These are phyloP conservation scores for Cephus sareptanus DNA, from an alignment of 2,888 invertebrate species.

Conservation along the genomic window DNA sequence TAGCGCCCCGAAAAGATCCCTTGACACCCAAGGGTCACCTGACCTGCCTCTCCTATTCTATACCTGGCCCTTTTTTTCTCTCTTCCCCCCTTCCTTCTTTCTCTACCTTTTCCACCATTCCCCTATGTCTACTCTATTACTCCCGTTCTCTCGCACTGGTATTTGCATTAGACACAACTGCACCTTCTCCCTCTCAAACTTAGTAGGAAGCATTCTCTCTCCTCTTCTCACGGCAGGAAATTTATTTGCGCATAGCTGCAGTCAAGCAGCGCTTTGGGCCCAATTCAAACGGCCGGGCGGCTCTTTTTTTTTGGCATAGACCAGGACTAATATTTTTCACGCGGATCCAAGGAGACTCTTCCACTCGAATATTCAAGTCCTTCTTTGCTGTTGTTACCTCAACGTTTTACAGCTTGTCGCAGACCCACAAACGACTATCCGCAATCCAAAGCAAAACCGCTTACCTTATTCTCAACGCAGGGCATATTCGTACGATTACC, in stretches of 20 bases:
- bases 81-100: not conserved
- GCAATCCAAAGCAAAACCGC: conserved; percentile 5
- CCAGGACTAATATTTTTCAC: not conserved
- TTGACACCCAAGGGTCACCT: conserved; percentile 56
- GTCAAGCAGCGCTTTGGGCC: not conserved
- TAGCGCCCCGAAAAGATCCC: conserved; percentile 54
- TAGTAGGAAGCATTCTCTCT: not conserved
- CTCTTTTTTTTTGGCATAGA: not conserved
- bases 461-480: conserved; percentile 58
- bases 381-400: not conserved
- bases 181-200: not conserved
- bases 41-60: conserved; percentile 39
- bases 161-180: not conserved
- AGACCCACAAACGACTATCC: not conserved
- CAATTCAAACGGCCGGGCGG: not conserved
- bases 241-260: conserved; percentile 35
- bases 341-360: not conserved
- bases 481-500: conserved; percentile 61
- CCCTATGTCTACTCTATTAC: not conserved
- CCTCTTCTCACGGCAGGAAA: conserved; percentile 22
- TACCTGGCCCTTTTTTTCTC: conserved; percentile 33
- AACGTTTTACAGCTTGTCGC: not conserved
- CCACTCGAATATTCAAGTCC: not conserved
- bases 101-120: not conserved
- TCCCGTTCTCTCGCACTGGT: not conserved